Evolutionary conservation across 2,888 invertebrate species (phyloP).

Genomic region (Patella pellucida): DNA sequence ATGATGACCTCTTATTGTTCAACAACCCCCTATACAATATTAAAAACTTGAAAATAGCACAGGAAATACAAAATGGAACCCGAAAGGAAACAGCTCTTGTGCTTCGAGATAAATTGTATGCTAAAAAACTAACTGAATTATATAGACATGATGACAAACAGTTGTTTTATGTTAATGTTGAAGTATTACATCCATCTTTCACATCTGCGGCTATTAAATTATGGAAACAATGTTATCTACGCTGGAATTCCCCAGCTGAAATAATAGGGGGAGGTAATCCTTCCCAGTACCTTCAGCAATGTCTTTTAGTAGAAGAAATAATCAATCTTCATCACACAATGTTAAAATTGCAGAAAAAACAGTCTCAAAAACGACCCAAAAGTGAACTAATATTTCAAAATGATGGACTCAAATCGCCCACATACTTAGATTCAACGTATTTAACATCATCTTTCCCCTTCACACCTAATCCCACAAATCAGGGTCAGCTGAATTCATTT

Average conservation of each 20-base stretch:
- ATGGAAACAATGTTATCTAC: conserved; percentile 91
- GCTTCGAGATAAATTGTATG: conserved; percentile 32
- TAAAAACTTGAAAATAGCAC: conserved; percentile 25
- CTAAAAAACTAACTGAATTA: conserved; percentile 23
- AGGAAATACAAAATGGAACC: conserved; percentile 32
- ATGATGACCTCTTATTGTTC: conserved; percentile 85
- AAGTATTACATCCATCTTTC: conserved; percentile 42
- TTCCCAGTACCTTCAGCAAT: conserved; percentile 69
- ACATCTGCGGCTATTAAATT: conserved; percentile 73
- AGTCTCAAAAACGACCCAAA: conserved; percentile 38
- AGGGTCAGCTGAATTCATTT: conserved; percentile 44
- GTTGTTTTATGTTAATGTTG: not conserved
- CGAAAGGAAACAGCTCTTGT: conserved; percentile 31
- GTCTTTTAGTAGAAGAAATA: conserved; percentile 70
- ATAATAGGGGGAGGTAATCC: conserved; percentile 79
- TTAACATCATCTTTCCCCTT: conserved; percentile 64
- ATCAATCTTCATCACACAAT: conserved; percentile 62
- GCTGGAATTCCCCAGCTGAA: conserved; percentile 89
- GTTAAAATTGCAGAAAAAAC: conserved; percentile 38
- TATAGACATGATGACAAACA: conserved; percentile 25
- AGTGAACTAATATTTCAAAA: conserved; percentile 60
- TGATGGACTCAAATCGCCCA: conserved; percentile 37
- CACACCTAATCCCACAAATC: conserved; percentile 44
- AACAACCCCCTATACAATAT: conserved; percentile 82
- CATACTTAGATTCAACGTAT: conserved; percentile 46